These are phyloP conservation scores for Geococcyx californianus DNA, from an alignment of 2,113 vertebrate species.

Conservation along the genomic window DNA sequence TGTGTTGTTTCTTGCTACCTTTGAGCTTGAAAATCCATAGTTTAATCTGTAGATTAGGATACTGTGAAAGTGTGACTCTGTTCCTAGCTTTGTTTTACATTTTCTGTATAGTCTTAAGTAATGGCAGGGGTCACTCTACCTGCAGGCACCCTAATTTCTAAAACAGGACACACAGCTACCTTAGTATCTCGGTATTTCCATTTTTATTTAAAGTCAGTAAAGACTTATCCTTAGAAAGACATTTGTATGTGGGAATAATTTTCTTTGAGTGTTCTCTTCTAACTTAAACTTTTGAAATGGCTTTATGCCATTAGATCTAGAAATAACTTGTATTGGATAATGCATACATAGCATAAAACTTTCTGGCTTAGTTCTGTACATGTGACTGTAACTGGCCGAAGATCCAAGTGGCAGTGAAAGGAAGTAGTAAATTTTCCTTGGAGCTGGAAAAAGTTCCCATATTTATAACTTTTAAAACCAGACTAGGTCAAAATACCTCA, in stretches of 20 bases:
- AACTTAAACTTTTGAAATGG: not conserved
- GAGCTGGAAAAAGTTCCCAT: not conserved
- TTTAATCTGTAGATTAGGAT: fast-evolving
- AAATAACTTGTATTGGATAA: not conserved
- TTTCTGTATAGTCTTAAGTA: not conserved
- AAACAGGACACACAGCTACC: not conserved
- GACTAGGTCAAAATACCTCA: not conserved
- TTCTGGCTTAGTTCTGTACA: not conserved
- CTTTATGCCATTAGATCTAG: not conserved
- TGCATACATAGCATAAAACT: not conserved
- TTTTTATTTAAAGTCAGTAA: not conserved
- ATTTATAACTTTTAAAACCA: slow-evolving; percentile 17
- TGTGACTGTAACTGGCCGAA: slow-evolving; percentile 1
- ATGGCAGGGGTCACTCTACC: not conserved
- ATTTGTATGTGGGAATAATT: not conserved
- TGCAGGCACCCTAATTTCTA: not conserved
- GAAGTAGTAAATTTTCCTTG: slow-evolving; percentile 46
- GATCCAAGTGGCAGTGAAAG: slow-evolving; percentile 12
- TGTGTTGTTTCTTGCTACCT: too few relatives aligned
- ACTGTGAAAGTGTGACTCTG: not conserved
- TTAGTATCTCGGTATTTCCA: not conserved
- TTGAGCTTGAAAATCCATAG: not conserved
- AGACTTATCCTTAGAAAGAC: not conserved
- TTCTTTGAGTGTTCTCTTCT: not conserved
- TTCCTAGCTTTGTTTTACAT: not conserved